These are phyloP conservation scores for Ditula angustiorana DNA, from an alignment of 2,888 invertebrate species.

Conservation along the genomic window DNA sequence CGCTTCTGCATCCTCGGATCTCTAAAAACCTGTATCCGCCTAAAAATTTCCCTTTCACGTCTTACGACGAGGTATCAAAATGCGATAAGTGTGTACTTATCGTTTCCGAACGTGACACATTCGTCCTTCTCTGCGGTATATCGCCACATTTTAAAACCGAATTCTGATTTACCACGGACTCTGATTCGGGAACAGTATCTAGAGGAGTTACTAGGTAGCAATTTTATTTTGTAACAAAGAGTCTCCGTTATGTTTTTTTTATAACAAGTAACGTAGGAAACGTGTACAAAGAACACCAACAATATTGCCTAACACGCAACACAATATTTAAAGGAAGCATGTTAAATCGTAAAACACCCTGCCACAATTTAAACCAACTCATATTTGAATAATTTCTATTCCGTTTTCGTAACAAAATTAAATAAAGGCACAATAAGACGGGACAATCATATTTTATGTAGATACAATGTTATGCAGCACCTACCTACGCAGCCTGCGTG, in stretches of 20 bases:
- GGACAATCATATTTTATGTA: constrained; percentile 30
- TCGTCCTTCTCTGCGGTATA: not conserved
- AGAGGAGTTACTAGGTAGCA: too few species aligned
- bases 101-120: constrained; percentile 8
- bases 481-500: constrained; percentile 13
- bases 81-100: constrained; percentile 22
- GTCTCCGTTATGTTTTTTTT: not conserved
- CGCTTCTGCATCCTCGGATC: too few species aligned
- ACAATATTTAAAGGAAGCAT: not conserved
- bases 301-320: not conserved
- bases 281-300: not conserved
- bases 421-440: constrained; percentile 30
- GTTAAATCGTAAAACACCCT: not conserved
- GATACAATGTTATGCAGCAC: constrained; percentile 1
- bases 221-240: too few species aligned
- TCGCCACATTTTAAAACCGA: too few species aligned
- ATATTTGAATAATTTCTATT: constrained; percentile 14
- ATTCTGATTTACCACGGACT: too few species aligned
- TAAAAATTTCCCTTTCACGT: constrained; percentile 9
- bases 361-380: constrained; percentile 5
- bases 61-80: constrained; percentile 9
- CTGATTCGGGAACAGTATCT: too few species aligned
- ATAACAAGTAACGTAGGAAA: not conserved
- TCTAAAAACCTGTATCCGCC: constrained; percentile 13
- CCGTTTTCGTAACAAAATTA: constrained; percentile 12